Evolutionary conservation across 2,113 vertebrate genomes (phyloP), one percentile per base, ranked within the genome.

Genomic region (Terrapene triunguis): DNA sequence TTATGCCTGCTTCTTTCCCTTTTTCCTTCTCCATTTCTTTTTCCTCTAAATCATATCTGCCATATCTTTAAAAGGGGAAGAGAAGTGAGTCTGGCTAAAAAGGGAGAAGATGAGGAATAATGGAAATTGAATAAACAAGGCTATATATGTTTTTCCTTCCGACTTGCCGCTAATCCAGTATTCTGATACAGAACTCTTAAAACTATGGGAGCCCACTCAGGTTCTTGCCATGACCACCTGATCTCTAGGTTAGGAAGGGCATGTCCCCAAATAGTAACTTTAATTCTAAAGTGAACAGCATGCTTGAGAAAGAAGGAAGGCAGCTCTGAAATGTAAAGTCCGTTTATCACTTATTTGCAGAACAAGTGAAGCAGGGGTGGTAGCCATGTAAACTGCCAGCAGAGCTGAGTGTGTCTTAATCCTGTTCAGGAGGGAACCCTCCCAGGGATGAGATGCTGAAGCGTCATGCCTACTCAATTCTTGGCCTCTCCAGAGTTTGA

Each of bases 341-440:
- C 6, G 38, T 57, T 90, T 54, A 42, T 57, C 10, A 2, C 42
- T 84, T 84, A 9, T 54, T 74, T 89, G 27, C 13, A 93, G 90
- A 91, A 90, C 88, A 91, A 59, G 22, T 74, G 59, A 74, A 94
- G 65, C 44, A 89, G 93, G 94, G 50, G 74, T 87, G 93, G 80
- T 82, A 38, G 29, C 32, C 1, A 0, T 16, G 51, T 17, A 38
- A 96, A 72, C 78, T 88, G 82, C 2, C 78, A 62, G 4, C 35
- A 72, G 29, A 90, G 32, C 62, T 62, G 44, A 13, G 5, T 62
- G 72, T 38, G 78, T 72, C 59, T 25, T 76, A 76, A 24, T 44
- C 10, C n/a, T 24, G 22, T 32, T 35, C 62, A 69, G 38, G 72
- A 76, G 38, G 11, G 72, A 44, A 24, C 8, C 3, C 24, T 25